Base-by-base conservation (phyloP, 2,113 vertebrate species). In the Ceyx cyanopectus region DNA sequence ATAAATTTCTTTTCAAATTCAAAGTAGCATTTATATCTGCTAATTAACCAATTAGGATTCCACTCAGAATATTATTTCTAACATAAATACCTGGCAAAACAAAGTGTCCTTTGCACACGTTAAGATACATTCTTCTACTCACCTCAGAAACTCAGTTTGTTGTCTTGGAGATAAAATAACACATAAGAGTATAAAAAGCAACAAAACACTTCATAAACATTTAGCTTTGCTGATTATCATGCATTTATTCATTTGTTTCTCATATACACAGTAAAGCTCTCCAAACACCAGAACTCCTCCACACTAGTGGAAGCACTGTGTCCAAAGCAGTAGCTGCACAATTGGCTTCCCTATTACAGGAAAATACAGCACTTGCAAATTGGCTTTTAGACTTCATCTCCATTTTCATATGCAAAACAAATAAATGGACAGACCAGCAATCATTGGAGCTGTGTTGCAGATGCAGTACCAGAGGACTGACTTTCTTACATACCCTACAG, bases 1-100 rank as follows among this genome's bases (percentile, higher is more conserved):
- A 77, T 84, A 84, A 68, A 84, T 66, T 72, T 65, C 30, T 88
- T 90, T 92, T 86, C 76, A 95, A 89, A 91, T 83, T 83, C 85
- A 85, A 92, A 91, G 30, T 46, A 78, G 76, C 74, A 92, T 58
- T 93, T 73, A 86, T 43, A 88, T 41, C 74, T 43, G 83, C 45
- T 67, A 73, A 85, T 73, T 43, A 92, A 92, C 21, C 83, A 90
- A 85, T 40, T 8, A 89, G n/a, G 19, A 72, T 51, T 80, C 74
- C 22, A 19, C 23, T 43, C 45, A 81, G n/a, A 85, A 67, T 24
- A 78, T 7, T 70, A 79, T 48, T 86, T 93, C 50, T 82, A 90
- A 72, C 81, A 56, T 12, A 80, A 92, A 87, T 46, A 66, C 13
- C 24, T 73, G 62, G 63, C 54, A 94, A 91, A 92, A 79, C 30